Percentiles rank a stretch among this genome's conserved stretches.
These are phyloP conservation scores for Orgyia antiqua DNA, from an alignment of 2,888 invertebrate genomes.

Conservation along the genomic window DNA sequence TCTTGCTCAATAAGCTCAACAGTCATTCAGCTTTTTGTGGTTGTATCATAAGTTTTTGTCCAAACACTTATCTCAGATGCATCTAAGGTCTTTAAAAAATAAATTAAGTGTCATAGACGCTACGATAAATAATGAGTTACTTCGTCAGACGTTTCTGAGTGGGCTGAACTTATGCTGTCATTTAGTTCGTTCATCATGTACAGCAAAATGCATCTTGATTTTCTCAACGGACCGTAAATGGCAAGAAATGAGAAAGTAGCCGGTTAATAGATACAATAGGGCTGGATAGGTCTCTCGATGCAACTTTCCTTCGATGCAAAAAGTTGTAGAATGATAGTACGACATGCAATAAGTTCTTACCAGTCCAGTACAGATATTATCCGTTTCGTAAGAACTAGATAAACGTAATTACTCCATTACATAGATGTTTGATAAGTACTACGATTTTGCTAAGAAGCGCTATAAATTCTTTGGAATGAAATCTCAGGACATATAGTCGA, in stretches of 20 bases:
- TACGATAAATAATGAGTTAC: conserved; percentile 16
- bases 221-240: conserved; percentile 70
- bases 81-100: conserved; percentile 13
- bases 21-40: conserved; percentile 22
- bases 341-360: conserved; percentile 44
- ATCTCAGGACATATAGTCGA: no score
- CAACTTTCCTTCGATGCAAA: conserved; percentile 67
- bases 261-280: conserved; percentile 76
- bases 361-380: conserved; percentile 42
- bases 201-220: conserved; percentile 61
- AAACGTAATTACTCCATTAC: conserved; percentile 56
- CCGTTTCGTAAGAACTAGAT: conserved; percentile 55
- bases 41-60: conserved; percentile 10
- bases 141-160: conserved; percentile 22
- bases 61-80: conserved; percentile 12
- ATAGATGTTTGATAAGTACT: conserved; percentile 39
- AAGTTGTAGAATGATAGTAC: conserved; percentile 57
- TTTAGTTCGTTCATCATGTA: conserved; percentile 44
- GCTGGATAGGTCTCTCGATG: conserved; percentile 59
- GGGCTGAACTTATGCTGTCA: conserved; percentile 41
- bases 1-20: conserved; percentile 32
- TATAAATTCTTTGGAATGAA: no score
- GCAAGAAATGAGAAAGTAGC: conserved; percentile 74
- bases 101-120: conserved; percentile 12
- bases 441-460: no score